A percentile compares a stretch with the other conserved stretches of the same genome.
These are phyloP conservation scores for Drosophila bifasciata DNA, from an alignment of 1,140 invertebrate species.

Conservation along the genomic window DNA sequence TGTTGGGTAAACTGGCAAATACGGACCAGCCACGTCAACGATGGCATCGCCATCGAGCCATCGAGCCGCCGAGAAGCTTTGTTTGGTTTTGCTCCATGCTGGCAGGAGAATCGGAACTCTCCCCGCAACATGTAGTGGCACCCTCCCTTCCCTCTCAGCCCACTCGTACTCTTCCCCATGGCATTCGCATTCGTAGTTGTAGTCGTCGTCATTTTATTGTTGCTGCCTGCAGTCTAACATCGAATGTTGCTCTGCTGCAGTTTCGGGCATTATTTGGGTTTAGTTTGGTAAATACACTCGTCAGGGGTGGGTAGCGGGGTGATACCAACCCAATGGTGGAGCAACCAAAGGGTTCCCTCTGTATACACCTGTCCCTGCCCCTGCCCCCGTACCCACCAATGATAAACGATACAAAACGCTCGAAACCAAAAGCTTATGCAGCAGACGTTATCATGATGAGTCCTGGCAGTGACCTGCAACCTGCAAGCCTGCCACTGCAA, in stretches of 20 bases:
- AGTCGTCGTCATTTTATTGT: constrained; percentile 71
- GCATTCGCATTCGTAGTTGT: constrained; percentile 72
- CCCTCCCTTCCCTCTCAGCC: constrained; percentile 5
- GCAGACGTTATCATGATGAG: constrained; percentile 40
- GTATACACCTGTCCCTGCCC: too few species aligned
- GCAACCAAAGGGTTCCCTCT: not conserved
- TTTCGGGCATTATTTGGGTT: constrained; percentile 81
- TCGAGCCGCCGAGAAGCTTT: constrained; percentile 61
- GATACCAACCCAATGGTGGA: too few species aligned
- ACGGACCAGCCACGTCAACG: constrained; percentile 50
- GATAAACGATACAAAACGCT: constrained; percentile 51
- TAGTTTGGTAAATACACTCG: constrained; percentile 82
- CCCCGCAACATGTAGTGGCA: constrained; percentile 1
- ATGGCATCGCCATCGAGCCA: constrained; percentile 44
- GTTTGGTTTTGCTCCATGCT: constrained; percentile 53
- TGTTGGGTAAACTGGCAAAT: constrained; percentile 75
- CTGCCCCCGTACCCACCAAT: not conserved
- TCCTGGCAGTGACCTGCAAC: constrained; percentile 1
- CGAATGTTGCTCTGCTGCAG: constrained; percentile 61
- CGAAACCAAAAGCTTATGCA: constrained; percentile 50
- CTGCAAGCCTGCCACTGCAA: constrained; percentile 25
- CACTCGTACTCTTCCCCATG: constrained; percentile 13
- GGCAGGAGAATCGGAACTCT: not conserved
- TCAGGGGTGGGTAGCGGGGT: constrained; percentile 22
- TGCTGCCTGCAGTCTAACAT: constrained; percentile 58